These are phyloP conservation scores for Stictonetta naevosa DNA, from an alignment of 2,113 vertebrate genomes.

Conservation along the genomic window DNA sequence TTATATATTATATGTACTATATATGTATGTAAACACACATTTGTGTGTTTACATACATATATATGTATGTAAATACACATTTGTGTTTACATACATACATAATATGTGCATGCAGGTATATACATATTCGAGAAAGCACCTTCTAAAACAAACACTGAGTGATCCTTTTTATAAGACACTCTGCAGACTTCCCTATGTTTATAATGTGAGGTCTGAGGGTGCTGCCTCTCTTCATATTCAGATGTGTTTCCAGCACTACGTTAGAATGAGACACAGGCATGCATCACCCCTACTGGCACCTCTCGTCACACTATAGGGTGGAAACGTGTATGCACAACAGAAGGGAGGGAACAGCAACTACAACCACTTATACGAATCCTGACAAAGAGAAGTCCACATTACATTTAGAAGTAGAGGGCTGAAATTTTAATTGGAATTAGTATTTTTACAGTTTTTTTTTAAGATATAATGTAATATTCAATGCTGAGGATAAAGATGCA, in stretches of 20 bases:
- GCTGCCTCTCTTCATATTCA: not conserved
- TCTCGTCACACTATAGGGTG: not conserved
- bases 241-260: not conserved
- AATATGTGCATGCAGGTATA: not conserved
- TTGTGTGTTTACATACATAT: not conserved
- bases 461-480: not conserved
- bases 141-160: not conserved
- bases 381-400: not conserved
- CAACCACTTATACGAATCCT: not conserved
- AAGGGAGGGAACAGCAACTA: not conserved
- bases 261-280: not conserved
- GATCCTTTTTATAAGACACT: not conserved
- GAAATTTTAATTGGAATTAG: not conserved
- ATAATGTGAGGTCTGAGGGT: not conserved
- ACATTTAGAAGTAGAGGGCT: not conserved
- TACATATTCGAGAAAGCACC: not conserved
- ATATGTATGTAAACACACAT: too few species aligned
- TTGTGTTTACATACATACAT: not conserved
- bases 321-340: rapidly evolving
- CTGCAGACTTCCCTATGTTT: not conserved
- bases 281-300: not conserved
- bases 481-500: not conserved
- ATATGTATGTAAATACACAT: not conserved
- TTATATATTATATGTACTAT: not conserved
- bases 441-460: not conserved